Percentiles rank a stretch among this genome's conserved stretches.
Evolutionary conservation across 2,888 invertebrate genomes (phyloP).

Genomic region (Meteorus colon): DNA sequence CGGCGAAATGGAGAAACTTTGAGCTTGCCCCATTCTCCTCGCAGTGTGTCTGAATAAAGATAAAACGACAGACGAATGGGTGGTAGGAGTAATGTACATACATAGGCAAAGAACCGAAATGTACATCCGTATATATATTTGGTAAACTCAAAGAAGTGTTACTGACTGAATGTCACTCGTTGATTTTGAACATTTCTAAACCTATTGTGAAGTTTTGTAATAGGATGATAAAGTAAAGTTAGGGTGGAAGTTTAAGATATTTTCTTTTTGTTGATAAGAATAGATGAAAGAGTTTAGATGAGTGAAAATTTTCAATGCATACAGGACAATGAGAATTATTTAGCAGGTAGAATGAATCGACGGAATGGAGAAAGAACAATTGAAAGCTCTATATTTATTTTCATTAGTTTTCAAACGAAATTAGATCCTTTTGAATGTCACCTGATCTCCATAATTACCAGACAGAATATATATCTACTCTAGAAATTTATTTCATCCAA

Average conservation of each 20-base stretch:
- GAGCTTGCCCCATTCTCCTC: slow-evolving; percentile 23
- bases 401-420: too few relatives aligned
- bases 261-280: not conserved
- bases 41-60: slow-evolving; percentile 11
- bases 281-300: slow-evolving; percentile 2
- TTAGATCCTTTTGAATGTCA: too few relatives aligned
- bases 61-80: slow-evolving; percentile 6
- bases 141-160: not conserved
- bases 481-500: not conserved
- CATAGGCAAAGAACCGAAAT: not conserved
- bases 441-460: too few relatives aligned
- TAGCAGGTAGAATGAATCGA: not conserved
- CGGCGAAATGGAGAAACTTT: slow-evolving; percentile 65
- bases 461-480: too few relatives aligned
- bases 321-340: not conserved
- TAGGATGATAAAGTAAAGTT: slow-evolving; percentile 1
- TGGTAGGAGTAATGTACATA: not conserved
- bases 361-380: not conserved
- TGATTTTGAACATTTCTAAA: slow-evolving; percentile 3
- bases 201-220: slow-evolving; percentile 11
- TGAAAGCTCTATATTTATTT: not conserved
- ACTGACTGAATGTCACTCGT: slow-evolving; percentile 9
- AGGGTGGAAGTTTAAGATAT: not conserved
- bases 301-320: not conserved
- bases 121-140: slow-evolving; percentile 10